Percentiles rank a stretch among this genome's conserved stretches.
Conservation (phyloP, 2,888 invertebrate species). For the Hyppa rectilinea region DNA sequence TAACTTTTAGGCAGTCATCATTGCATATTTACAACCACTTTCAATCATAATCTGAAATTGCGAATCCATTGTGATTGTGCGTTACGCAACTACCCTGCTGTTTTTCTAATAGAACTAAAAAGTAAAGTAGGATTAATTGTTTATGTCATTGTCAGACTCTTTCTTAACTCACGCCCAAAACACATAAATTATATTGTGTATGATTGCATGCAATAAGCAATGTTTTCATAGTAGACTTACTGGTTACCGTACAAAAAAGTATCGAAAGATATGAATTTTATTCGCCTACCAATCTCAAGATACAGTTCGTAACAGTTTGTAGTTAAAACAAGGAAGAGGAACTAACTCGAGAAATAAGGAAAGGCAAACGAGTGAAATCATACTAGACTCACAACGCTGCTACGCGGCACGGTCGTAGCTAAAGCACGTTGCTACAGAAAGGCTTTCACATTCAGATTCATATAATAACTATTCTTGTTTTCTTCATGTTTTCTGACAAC, state of each 20-base stretch:
- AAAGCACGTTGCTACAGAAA: slow-evolving; percentile 8
- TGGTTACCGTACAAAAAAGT: not conserved
- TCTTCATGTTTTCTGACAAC: not conserved
- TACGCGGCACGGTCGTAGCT: slow-evolving; percentile 9
- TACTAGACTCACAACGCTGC: not conserved
- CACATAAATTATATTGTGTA: not conserved
- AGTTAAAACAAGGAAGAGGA: slow-evolving; percentile 25
- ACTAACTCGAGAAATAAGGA: slow-evolving; percentile 38
- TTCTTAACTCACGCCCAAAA: not conserved
- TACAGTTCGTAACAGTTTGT: not conserved
- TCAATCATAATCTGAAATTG: not conserved
- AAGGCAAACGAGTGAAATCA: slow-evolving; percentile 5
- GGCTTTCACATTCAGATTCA: not conserved
- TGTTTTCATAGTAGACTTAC: not conserved
- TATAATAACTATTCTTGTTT: not conserved
- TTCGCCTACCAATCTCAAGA: not conserved
- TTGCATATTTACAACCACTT: not conserved
- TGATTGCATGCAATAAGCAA: not conserved
- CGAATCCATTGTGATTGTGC: too few relatives aligned
- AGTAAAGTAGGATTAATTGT: not conserved
- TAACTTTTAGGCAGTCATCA: not conserved
- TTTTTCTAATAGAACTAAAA: too few relatives aligned
- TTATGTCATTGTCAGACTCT: not conserved
- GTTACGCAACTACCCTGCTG: too few relatives aligned
- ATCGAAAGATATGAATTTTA: not conserved